Base-by-base conservation (phyloP, 2,113 vertebrate genomes). In the Chauna torquata region DNA sequence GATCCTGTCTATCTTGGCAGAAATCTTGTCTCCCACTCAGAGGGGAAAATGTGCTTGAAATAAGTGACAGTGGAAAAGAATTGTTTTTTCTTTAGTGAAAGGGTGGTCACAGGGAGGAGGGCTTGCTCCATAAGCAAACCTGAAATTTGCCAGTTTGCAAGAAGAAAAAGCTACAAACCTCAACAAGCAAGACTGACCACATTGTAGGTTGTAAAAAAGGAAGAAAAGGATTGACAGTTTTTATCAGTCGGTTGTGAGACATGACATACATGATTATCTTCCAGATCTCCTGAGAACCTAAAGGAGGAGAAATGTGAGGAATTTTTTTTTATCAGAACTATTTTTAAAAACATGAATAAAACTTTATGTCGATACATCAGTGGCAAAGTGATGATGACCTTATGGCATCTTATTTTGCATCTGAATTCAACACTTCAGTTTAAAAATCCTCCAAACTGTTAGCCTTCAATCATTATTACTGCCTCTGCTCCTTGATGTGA, bases 401-500 rank as follows among this genome's bases (percentile, higher is more conserved):
- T 1, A 6, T 5, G 18, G 30, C 49, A 16, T 40, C 23, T 18
- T 11, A n/a, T 50, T 40, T 40, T 27, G 34, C 80, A 13, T 49
- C 61, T 24, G 44, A 44, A 59, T 22, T 47, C 61, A 55, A 25
- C 44, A 1, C 16, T 36, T 69, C 2, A 1, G 9, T 23, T 42
- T 12, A 28, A 18, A 82, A 50, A 49, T 9, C 61, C 11, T n/a
- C 59, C 40, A 18, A 10, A 24, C 32, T 3, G 3, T 11, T 20
- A 8, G 38, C 20, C n/a, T 54, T 27, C 2, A 1, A 6, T 30
- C 20, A 16, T 32, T 25, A 25, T 44, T 45, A 16, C 11, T 17
- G 1, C 1, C 15, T 20, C 45, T n/a, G 9, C 62, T 57, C 23
- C 49, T 62, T 47, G 25, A 8, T 4, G 0, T 12, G 61, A 32